Conservation (phyloP, 1,140 invertebrate genomes). For the Papilio glaucus region DNA sequence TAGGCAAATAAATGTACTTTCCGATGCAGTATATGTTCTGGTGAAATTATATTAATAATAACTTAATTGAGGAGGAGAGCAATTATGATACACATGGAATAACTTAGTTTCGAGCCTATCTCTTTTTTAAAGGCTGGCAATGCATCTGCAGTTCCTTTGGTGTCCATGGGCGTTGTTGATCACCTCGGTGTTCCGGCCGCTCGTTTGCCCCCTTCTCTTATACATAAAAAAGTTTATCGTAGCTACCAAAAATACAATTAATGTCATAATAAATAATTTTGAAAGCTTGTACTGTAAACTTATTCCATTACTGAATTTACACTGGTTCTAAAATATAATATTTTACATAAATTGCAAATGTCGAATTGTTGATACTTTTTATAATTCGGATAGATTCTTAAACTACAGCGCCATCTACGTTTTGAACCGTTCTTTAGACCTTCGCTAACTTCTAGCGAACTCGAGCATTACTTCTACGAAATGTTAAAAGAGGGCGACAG, state of each 20-base stretch:
- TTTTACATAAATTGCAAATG: background rate
- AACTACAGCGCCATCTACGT: conserved; percentile 19
- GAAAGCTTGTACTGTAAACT: conserved; percentile 5
- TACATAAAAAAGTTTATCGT: background rate
- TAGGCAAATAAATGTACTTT: too few relatives aligned
- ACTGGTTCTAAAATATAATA: background rate
- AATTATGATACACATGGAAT: conserved; percentile 1
- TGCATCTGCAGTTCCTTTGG: too few relatives aligned
- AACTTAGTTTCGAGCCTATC: too few relatives aligned
- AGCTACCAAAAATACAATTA: background rate
- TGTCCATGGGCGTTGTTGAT: too few relatives aligned
- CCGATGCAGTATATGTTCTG: too few relatives aligned
- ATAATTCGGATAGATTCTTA: background rate
- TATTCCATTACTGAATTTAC: background rate
- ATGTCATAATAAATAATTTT: conserved; percentile 2
- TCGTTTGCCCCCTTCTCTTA: too few relatives aligned
- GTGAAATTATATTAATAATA: too few relatives aligned
- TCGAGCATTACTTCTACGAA: conserved; percentile 4
- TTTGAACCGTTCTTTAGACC: background rate
- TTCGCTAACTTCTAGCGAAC: too few relatives aligned
- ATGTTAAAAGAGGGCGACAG: background rate
- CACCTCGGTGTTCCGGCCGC: too few relatives aligned
- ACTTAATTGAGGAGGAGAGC: too few relatives aligned
- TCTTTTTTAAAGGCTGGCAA: too few relatives aligned
- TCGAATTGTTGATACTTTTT: background rate